Evolutionary conservation across 2,113 vertebrate genomes (phyloP).

Genomic region (Entelurus aequoreus): DNA sequence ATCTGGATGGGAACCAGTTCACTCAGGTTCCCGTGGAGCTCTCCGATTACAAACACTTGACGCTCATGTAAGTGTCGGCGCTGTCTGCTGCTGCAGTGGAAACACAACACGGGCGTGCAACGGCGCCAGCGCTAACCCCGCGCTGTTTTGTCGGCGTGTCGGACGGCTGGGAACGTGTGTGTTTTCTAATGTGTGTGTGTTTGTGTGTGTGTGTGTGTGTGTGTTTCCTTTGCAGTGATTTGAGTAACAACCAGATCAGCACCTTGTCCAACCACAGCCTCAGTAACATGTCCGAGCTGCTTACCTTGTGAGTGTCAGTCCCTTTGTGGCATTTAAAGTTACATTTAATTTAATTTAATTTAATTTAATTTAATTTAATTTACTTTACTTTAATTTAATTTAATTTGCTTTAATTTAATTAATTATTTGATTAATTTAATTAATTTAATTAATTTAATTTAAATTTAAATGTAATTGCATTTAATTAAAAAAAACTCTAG

Average conservation of each 20-base stretch:
- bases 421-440: too few relatives aligned
- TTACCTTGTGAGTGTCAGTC: slow-evolving; percentile 89
- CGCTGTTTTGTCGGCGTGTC: slow-evolving; percentile 17
- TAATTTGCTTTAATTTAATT: too few relatives aligned
- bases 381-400: too few relatives aligned
- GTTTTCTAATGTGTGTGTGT: slow-evolving; percentile 29
- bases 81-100: slow-evolving; percentile 12
- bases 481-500: too few relatives aligned
- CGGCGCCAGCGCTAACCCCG: slow-evolving; percentile 34
- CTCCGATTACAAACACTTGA: slow-evolving; percentile 93
- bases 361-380: too few relatives aligned
- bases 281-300: slow-evolving; percentile 99
- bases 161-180: slow-evolving; percentile 12
- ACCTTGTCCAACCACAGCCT: slow-evolving; percentile 98
- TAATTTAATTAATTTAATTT: too few relatives aligned
- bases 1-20: slow-evolving; percentile 65
- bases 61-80: slow-evolving; percentile 88
- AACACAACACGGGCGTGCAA: slow-evolving; percentile 5
- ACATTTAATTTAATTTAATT: too few relatives aligned
- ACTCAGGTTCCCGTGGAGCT: slow-evolving; percentile 93
- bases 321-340: slow-evolving; percentile 18
- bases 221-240: slow-evolving; percentile 86
- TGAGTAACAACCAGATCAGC: slow-evolving; percentile 99
- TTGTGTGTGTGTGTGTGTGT: slow-evolving; percentile 37
- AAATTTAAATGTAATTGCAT: too few relatives aligned